Percentiles rank a stretch among this genome's conserved stretches.
These are phyloP conservation scores for Cynopterus brachyotis DNA, from an alignment of 2,113 vertebrate genomes.

Conservation along the genomic window DNA sequence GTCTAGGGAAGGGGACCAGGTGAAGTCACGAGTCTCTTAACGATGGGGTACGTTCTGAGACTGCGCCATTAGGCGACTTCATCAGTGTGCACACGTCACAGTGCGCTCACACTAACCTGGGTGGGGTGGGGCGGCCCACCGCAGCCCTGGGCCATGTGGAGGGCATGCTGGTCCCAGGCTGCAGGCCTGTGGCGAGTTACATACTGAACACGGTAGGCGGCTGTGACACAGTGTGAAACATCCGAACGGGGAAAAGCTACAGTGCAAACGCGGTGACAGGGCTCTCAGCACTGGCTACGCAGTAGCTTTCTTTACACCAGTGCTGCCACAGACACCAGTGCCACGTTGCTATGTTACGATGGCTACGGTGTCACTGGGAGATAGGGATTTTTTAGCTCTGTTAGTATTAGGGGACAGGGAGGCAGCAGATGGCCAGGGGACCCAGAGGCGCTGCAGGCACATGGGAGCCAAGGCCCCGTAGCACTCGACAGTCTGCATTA, in stretches of 20 bases:
- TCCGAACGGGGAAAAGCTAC: background rate
- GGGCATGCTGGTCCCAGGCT: background rate
- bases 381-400: background rate
- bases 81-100: no score
- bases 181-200: no score
- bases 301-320: background rate
- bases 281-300: background rate
- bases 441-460: background rate
- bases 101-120: no score
- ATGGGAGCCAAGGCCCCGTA: background rate
- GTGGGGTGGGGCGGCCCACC: no score
- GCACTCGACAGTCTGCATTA: fast-evolving
- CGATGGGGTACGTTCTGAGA: background rate
- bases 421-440: no score
- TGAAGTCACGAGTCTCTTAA: background rate
- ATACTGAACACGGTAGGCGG: background rate
- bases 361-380: background rate
- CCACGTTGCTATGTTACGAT: background rate
- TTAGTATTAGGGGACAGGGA: background rate
- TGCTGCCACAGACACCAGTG: background rate
- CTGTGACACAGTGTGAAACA: background rate
- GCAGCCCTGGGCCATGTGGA: no score
- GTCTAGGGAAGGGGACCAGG: background rate
- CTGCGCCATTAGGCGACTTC: background rate
- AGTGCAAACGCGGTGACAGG: background rate